Percentiles rank a stretch among this genome's conserved stretches.
Evolutionary conservation across 2,113 vertebrate genomes (phyloP).

Genomic region (Xyliphius kryptos): DNA sequence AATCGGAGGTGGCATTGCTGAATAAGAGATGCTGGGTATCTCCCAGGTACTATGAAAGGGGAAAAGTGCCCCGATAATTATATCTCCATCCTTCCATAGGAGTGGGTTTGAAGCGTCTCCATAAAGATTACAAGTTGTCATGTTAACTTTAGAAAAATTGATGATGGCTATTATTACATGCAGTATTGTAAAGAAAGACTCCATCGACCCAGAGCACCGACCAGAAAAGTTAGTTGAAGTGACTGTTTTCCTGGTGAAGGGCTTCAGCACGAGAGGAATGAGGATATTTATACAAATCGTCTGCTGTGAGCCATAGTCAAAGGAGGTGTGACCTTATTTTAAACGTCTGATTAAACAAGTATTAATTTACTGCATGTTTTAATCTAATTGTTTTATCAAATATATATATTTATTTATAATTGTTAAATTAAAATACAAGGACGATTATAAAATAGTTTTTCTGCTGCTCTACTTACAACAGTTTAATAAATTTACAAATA

Average conservation of each 20-base stretch:
- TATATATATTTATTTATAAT: too few species aligned
- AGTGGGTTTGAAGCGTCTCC: constrained; percentile 16
- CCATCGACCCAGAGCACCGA: not conserved
- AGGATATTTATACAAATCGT: constrained; percentile 19
- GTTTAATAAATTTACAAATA: too few species aligned
- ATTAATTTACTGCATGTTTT: too few species aligned
- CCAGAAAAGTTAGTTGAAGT: not conserved
- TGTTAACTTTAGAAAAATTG: constrained; percentile 6
- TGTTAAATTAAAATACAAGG: too few species aligned
- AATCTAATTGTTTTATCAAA: too few species aligned
- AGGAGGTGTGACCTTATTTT: constrained; percentile 7
- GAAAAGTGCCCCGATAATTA: constrained; percentile 22
- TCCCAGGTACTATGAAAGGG: constrained; percentile 25
- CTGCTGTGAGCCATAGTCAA: not conserved
- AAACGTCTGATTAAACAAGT: not conserved
- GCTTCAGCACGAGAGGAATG: not conserved
- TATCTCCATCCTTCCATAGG: constrained; percentile 25
- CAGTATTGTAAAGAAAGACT: constrained; percentile 12
- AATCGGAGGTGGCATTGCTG: constrained; percentile 1
- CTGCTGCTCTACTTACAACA: too few species aligned
- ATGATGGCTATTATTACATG: constrained; percentile 25
- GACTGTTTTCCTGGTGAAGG: too few species aligned
- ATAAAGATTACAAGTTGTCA: constrained; percentile 2
- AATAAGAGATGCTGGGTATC: not conserved
- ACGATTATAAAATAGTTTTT: too few species aligned